These are phyloP conservation scores for Tipula lateralis DNA, from an alignment of 2,888 invertebrate species.

Conservation along the genomic window DNA sequence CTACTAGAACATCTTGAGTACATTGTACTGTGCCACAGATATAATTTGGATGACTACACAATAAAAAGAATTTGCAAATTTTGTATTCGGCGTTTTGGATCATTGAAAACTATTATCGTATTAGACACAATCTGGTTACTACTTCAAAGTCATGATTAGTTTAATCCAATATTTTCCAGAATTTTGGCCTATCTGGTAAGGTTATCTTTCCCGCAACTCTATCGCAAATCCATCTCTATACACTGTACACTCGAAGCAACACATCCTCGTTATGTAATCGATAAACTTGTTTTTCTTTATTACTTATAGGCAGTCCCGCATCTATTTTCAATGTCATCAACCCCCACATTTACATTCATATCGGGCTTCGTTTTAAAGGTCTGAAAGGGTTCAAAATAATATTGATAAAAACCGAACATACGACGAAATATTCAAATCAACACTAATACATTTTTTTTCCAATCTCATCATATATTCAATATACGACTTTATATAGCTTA, in stretches of 20 bases:
- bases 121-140: background rate
- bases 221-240: background rate
- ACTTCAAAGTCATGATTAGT: background rate
- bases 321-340: background rate
- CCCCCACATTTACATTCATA: background rate
- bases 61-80: too few relatives aligned
- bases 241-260: background rate
- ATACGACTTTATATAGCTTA: background rate
- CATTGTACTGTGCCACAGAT: too few relatives aligned
- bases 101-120: background rate
- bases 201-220: background rate
- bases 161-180: background rate
- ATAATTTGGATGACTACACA: too few relatives aligned
- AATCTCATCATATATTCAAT: conserved; percentile 11
- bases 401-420: background rate
- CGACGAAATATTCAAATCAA: background rate
- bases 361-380: background rate
- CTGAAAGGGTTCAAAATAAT: background rate
- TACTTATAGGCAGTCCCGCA: background rate
- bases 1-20: too few relatives aligned
- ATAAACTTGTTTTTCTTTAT: background rate
- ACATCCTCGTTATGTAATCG: background rate
- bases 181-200: background rate
- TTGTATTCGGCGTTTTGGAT: background rate
- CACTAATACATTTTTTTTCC: background rate